These are phyloP conservation scores for Microcebus murinus DNA, from an alignment of 2,113 vertebrate genomes.

Conservation along the genomic window DNA sequence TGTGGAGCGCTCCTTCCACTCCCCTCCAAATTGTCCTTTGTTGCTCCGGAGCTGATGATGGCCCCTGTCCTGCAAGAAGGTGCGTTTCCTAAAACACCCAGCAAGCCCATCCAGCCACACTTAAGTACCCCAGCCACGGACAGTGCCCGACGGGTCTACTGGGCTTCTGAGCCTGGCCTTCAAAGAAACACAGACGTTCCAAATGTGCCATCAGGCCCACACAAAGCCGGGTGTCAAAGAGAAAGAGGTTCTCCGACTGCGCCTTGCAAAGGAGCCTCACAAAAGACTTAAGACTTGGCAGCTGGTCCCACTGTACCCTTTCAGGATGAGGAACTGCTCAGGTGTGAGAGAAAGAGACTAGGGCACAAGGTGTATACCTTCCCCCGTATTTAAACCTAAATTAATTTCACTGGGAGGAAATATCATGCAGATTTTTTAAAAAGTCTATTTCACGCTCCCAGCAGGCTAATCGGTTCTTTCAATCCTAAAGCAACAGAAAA, in stretches of 20 bases:
- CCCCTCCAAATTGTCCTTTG: constrained; percentile 72
- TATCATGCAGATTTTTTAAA: constrained; percentile 43
- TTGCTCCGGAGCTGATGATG: constrained; percentile 33
- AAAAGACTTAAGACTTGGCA: constrained; percentile 42
- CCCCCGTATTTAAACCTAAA: constrained; percentile 72
- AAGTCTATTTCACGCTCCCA: constrained; percentile 76
- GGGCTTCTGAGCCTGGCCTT: background rate
- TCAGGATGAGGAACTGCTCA: background rate
- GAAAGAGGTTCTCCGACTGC: background rate
- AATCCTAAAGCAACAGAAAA: constrained; percentile 77
- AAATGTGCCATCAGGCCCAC: constrained; percentile 38
- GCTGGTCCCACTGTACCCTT: background rate
- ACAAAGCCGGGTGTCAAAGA: constrained; percentile 63
- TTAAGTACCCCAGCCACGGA: background rate
- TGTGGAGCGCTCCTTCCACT: background rate
- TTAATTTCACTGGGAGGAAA: constrained; percentile 75
- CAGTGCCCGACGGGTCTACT: background rate
- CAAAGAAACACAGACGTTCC: constrained; percentile 46
- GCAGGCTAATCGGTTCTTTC: constrained; percentile 74
- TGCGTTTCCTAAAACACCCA: constrained; percentile 23
- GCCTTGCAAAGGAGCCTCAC: background rate
- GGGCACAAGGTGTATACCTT: background rate
- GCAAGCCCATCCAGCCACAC: background rate
- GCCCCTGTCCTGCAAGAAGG: background rate
- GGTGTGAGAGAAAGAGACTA: background rate